Evolutionary conservation across 1,140 invertebrate genomes (phyloP), one percentile per base, ranked within the genome.

Genomic region (Araneus ventricosus): DNA sequence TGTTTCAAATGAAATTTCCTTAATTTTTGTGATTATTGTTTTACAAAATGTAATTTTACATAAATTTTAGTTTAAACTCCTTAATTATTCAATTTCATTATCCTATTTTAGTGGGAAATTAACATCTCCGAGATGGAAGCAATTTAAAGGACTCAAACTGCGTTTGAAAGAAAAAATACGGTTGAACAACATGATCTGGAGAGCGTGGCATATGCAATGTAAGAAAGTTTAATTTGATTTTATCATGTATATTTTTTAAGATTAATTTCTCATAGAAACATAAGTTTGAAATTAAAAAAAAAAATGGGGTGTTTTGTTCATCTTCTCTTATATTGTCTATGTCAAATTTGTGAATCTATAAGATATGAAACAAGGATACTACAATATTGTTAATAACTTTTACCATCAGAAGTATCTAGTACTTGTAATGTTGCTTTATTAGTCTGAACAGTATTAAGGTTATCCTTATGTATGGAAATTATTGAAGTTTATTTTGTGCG

Each of bases 201-300:
- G 99, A 95, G 99, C 99, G 95, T 99, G 99, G 99, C 99, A 99
- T 96, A 99, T 99, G 98, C 99, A 99, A 96, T 99, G 99, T 99
- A 96, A 98, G 97, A 95, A 94, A 95, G 94, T 97, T 45, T 45
- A 75, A 10, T 34, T 75, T 5, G 17, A 75, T 37, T 20, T 34
- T 75, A 37, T 37, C 17, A 7, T 75, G 4, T 30, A 3, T 30
- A 4, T 70, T 8, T 30, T 67, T 30, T 61, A 61, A 61, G n/a
- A 63, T n/a, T 24, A 63, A 24, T n/a, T 63, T 63, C 8, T 63
- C 6, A 67, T n/a, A n/a, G n/a, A n/a, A n/a, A n/a, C n/a, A n/a
- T n/a, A n/a, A n/a, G n/a, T n/a, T n/a, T n/a, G n/a, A n/a, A n/a
- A n/a, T n/a, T n/a, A n/a, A n/a, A n/a, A n/a, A n/a, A n/a, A n/a